Evolutionary conservation across 2,797 vertebrate genomes (phyloP).

Genomic region (Diceros bicornis): DNA sequence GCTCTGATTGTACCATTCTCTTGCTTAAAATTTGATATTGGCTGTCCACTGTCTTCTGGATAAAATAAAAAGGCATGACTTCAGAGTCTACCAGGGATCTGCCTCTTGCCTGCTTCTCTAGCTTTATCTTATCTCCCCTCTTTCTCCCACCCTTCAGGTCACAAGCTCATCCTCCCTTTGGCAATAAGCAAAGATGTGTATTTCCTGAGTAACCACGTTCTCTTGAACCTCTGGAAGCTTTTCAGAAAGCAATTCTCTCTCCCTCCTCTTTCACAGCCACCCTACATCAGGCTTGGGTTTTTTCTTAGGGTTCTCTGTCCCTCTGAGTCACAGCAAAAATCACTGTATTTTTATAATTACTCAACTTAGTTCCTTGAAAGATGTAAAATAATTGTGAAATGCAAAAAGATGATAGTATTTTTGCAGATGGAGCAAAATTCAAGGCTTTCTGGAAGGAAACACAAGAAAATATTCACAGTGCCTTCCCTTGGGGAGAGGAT

Average conservation of each 20-base stretch:
- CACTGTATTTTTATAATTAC: neutral
- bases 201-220: neutral
- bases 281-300: neutral
- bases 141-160: neutral
- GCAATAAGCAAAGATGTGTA: neutral
- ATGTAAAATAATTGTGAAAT: neutral
- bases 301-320: neutral
- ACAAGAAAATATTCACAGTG: neutral
- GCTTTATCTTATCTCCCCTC: neutral
- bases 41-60: neutral
- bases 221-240: neutral
- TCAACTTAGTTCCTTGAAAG: neutral
- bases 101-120: neutral
- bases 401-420: neutral
- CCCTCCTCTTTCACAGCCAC: neutral
- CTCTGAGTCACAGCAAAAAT: neutral
- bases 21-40: neutral
- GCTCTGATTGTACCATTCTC: neutral
- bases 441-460: neutral
- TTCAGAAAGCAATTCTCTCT: neutral
- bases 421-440: neutral
- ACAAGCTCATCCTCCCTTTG: neutral
- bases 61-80: neutral
- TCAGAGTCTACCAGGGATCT: neutral
- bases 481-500: neutral